These are phyloP conservation scores for Neelides sp. DNA, from an alignment of 1,140 invertebrate species.

Conservation along the genomic window DNA sequence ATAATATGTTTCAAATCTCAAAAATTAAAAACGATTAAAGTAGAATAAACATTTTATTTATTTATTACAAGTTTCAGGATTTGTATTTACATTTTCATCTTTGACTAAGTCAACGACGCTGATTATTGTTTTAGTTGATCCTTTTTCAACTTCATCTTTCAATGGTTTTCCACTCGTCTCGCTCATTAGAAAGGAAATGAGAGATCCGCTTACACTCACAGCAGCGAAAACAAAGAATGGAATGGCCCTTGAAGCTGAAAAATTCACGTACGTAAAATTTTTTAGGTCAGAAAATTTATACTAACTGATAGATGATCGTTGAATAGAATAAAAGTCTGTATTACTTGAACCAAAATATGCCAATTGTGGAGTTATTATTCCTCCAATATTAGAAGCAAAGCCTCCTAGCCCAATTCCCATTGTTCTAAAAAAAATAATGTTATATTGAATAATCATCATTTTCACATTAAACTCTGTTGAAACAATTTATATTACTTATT, in stretches of 20 bases:
- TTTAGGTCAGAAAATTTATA: neutral
- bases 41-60: too few species aligned
- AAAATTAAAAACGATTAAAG: too few species aligned
- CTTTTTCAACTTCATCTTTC: slow-evolving; percentile 8
- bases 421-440: too few species aligned
- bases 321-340: neutral
- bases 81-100: too few species aligned
- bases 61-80: too few species aligned
- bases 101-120: too few species aligned
- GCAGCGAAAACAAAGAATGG: slow-evolving; percentile 22
- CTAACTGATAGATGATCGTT: neutral
- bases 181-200: slow-evolving; percentile 19
- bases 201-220: slow-evolving; percentile 13
- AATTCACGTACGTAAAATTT: neutral
- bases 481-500: too few species aligned
- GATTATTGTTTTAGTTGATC: too few species aligned
- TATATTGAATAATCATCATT: too few species aligned
- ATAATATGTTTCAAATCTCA: too few species aligned
- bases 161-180: slow-evolving; percentile 18
- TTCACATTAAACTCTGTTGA: too few species aligned
- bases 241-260: slow-evolving; percentile 13
- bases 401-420: slow-evolving; percentile 16
- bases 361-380: slow-evolving; percentile 13
- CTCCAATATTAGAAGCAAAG: slow-evolving; percentile 2
- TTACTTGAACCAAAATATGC: slow-evolving; percentile 14